Base-by-base conservation (phyloP, 23 tunicate species). In the Clavelina lepadiformis region DNA sequence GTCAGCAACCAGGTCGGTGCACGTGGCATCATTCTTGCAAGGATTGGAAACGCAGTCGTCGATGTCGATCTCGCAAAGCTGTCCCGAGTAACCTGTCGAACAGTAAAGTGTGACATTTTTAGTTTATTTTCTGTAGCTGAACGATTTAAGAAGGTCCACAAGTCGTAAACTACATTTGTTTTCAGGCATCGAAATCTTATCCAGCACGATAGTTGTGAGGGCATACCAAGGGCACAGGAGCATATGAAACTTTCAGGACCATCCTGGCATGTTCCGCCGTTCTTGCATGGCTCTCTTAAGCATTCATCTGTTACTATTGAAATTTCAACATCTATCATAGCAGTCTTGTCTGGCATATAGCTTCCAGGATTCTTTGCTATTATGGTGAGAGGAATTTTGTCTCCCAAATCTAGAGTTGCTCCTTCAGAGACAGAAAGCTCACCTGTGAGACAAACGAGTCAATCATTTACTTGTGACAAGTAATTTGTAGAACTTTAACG, bases 51-150 rank as follows among this genome's bases (percentile, higher is more conserved):
- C 54, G 47, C 95, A 86, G 38, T 86, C 95, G 35, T 86, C 70
- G 33, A 86, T 71, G 28, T 86, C 68, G 15, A 33, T 32, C 11
- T 65, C 76, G 46, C 95, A 86, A 47, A 57, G 19, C 19, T 24
- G 3, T 3, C 95, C 95, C 23, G 80, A 71, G 44, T 47, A 86
- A 2, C 95, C 95, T 86, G 78, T n/a, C n/a, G n/a, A n/a, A n/a
- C n/a, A n/a, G n/a, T n/a, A n/a, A n/a, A n/a, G n/a, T n/a, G n/a
- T n/a, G n/a, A n/a, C n/a, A n/a, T n/a, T n/a, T n/a, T n/a, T n/a
- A n/a, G n/a, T n/a, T n/a, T n/a, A n/a, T n/a, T n/a, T n/a, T n/a
- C n/a, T n/a, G n/a, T n/a, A n/a, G n/a, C n/a, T n/a, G n/a, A n/a
- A n/a, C n/a, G n/a, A n/a, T n/a, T n/a, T n/a, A n/a, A n/a, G n/a